Evolutionary conservation across 2,888 invertebrate genomes (phyloP), one percentile per base, ranked within the genome.

Genomic region (Melipona bicolor): DNA sequence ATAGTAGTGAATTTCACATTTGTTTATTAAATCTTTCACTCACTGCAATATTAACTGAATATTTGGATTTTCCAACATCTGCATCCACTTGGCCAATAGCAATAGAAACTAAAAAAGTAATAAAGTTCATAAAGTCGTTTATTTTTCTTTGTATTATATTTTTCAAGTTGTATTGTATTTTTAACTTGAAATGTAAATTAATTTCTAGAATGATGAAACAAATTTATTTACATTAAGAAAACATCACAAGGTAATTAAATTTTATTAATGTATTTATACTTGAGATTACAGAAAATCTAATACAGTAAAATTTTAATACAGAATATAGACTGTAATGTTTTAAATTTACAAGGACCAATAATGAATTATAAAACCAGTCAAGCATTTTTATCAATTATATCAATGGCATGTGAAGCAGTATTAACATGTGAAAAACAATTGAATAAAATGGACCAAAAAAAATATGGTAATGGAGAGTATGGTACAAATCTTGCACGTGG

Each of bases 1-100:
- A 97, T 90, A 97, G 96, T 96, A 96, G 96, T 83, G 98, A 97
- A n/a, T 95, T 97, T 90, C 97, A 97, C 85, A 95, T 98, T 49
- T 97, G 97, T 36, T 87, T 98, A 11, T 90, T 97, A 24, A 95
- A 96, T 88, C 91, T 96, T 9, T 95, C 94, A 59, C 92, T 95
- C 65, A 90, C 94, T 13, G 75, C 87, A n/a, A 89, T 95, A 52
- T 96, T 96, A 95, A 86, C 96, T 81, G 91, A 95, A 43, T 95
- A 95, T 68, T 94, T 97, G 69, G 96, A 97, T 91, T 94, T 94
- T 13, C 94, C 95, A 3, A 96, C 96, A 0, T 93, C 92, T 56
- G 96, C 96, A 6, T 94, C 95, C 59, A 95, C 95, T 72, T 96
- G 96, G 96, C 95, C 95, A 4, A 95, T 95, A 13, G 90, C 27